Base-by-base conservation (phyloP, 2,113 vertebrate species). In the Protobothrops mucrosquamatus region DNA sequence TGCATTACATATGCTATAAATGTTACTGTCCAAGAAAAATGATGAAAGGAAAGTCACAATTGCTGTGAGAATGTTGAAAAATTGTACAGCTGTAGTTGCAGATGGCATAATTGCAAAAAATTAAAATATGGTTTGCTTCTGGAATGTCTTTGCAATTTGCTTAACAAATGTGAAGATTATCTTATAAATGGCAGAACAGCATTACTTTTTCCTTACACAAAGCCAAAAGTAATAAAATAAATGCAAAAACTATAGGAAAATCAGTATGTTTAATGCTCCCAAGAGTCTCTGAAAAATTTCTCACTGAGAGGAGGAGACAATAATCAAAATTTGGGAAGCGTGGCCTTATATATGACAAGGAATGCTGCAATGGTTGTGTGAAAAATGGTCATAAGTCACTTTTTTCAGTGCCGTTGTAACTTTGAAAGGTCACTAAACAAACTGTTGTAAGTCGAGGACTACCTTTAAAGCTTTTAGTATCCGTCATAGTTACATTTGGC, bases 401-500 rank as follows among this genome's bases (percentile, higher is more conserved):
- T 64, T 64, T 64, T 6, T 2, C 23, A 69, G 29, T 14, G 61
- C 61, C 29, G 26, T 0, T 69, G 29, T 69, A 69, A n/a, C 61
- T 69, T 12, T 69, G 61, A 69, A 14, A n/a, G n/a, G 29, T 69
- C 29, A 69, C 12, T n/a, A 69, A 69, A 29, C 26, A n/a, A 64
- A 69, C 29, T 69, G 26, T n/a, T n/a, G 11, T 69, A n/a, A 15
- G 12, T 69, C 4, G 29, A 69, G 61, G 26, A 14, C 11, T 69
- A 69, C 61, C 11, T 69, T 4, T 69, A 34, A 95, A 95, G 88
- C 61, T 94, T 93, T 95, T 64, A 85, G 1, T 93, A 92, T 92
- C 87, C 94, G 93, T 85, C 93, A 94, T 88, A 95, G 91, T 93
- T 55, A 94, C 88, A 93, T 95, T 86, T 94, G 91, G 95, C 91